Base-by-base conservation (phyloP, 2,797 vertebrate genomes). In the Cynodonichthys magdalenae region DNA sequence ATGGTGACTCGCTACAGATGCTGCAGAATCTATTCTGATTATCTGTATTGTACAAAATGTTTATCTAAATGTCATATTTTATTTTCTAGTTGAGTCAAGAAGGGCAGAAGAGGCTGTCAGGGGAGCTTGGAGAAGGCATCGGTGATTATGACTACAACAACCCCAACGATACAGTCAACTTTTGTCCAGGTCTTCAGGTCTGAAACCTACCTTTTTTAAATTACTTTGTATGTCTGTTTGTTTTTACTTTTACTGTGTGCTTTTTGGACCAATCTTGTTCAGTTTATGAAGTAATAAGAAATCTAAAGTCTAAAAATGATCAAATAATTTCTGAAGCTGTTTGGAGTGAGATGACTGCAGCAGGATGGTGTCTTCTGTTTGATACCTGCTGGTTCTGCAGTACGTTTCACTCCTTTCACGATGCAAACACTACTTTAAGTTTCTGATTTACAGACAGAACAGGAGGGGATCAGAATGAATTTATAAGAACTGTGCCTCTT, bases 91-190 rank as follows among this genome's bases (percentile, higher is more conserved):
- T 97, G 64, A 81, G 79, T 66, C 86, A 74, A 53, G 84, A 17
- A 9, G 48, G 54, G 0, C 74, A 84, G 64, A 90, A 87, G 5
- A 77, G 69, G 27, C 50, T 81, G 34, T 86, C 79, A 0, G 86
- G 93, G 15, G 91, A 95, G 36, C 89, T 90, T 0, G 93, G 93
- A 11, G 95, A 94, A 29, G 94, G 87, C 12, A 94, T 97, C 0
- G 93, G 86, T 34, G 95, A 96, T 34, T 99, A 99, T 0, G 87
- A 99, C 82, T 99, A 99, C 82, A 89, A 95, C 87, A 99, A 99
- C 49, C 93, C 95, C 71, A 96, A 95, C 0, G 97, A 99, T 71
- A 96, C 93, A 0, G 91, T 93, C 71, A 95, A 97, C 89, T 99
- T 96, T 90, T 99, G 97, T 75, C 97, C 97, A 1, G 94, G 91